These are phyloP conservation scores for Myotis lucifugus DNA, from an alignment of 2,113 vertebrate species.

Conservation along the genomic window DNA sequence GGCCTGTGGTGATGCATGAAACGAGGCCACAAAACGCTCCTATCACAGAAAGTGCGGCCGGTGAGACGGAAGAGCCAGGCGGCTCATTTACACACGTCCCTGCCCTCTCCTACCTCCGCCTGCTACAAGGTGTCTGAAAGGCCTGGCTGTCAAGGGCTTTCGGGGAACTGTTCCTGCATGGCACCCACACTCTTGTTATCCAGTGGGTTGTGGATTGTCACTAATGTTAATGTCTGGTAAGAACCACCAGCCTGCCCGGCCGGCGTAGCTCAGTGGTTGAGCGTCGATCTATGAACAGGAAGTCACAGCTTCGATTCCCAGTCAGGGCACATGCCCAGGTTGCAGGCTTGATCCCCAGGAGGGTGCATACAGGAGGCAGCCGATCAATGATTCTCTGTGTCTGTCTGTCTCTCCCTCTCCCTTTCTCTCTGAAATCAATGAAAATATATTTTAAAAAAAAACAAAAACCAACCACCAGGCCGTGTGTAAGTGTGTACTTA, in stretches of 20 bases:
- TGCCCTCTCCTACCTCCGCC: background rate
- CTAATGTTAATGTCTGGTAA: background rate
- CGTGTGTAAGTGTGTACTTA: background rate
- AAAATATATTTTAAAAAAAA: too few relatives aligned
- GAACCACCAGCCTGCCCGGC: background rate
- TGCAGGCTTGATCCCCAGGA: too few relatives aligned
- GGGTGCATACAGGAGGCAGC: too few relatives aligned
- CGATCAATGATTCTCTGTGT: too few relatives aligned
- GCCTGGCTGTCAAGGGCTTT: background rate
- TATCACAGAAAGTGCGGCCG: fast-evolving
- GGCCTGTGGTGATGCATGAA: background rate
- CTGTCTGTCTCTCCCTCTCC: too few relatives aligned
- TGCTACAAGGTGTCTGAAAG: fast-evolving
- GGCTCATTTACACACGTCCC: background rate
- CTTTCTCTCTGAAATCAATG: too few relatives aligned
- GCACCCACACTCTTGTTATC: too few relatives aligned
- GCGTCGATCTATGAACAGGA: too few relatives aligned
- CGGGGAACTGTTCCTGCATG: background rate
- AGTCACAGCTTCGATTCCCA: too few relatives aligned
- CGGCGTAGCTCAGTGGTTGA: too few relatives aligned
- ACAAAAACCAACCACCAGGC: too few relatives aligned
- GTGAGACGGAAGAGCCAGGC: fast-evolving
- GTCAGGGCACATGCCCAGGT: too few relatives aligned
- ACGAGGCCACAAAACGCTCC: background rate
- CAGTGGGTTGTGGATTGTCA: background rate